A percentile compares a stretch with the other conserved stretches of the same genome.
These are phyloP conservation scores for Turdus rufiventris DNA, from an alignment of 2,113 vertebrate species.

Conservation along the genomic window DNA sequence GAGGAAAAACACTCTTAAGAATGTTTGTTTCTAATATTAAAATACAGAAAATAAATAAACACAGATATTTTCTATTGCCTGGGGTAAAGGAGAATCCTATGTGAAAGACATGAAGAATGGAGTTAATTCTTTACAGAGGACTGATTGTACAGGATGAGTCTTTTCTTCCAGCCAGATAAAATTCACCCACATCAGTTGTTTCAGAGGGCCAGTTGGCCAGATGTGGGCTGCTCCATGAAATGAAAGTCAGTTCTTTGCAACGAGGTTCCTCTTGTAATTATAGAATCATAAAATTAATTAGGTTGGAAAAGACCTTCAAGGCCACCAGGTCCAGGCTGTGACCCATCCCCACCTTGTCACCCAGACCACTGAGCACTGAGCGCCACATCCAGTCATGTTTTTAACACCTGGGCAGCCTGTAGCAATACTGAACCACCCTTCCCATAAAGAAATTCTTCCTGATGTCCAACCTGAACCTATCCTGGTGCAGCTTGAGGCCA, in stretches of 20 bases:
- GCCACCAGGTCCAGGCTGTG: neutral
- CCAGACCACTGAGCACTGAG: neutral
- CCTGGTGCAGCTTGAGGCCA: neutral
- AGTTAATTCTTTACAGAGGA: neutral
- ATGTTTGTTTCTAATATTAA: conserved; percentile 39
- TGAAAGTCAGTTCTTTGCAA: neutral
- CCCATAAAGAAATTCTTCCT: neutral
- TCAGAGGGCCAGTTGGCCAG: neutral
- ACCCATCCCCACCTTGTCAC: neutral
- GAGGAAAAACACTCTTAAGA: neutral
- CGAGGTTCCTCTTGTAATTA: neutral
- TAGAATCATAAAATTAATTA: neutral
- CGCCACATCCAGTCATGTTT: neutral
- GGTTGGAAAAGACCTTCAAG: neutral
- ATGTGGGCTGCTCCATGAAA: neutral
- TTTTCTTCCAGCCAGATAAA: neutral
- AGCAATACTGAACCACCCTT: neutral
- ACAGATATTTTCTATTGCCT: neutral
- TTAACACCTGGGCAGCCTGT: neutral
- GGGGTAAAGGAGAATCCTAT: neutral
- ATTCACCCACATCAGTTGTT: neutral
- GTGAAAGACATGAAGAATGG: neutral
- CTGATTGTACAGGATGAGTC: neutral
- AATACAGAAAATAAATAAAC: conserved; percentile 1
- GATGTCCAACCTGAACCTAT: neutral